Conservation (phyloP, 2,888 invertebrate species). For the Bruchidius siliquastri region DNA sequence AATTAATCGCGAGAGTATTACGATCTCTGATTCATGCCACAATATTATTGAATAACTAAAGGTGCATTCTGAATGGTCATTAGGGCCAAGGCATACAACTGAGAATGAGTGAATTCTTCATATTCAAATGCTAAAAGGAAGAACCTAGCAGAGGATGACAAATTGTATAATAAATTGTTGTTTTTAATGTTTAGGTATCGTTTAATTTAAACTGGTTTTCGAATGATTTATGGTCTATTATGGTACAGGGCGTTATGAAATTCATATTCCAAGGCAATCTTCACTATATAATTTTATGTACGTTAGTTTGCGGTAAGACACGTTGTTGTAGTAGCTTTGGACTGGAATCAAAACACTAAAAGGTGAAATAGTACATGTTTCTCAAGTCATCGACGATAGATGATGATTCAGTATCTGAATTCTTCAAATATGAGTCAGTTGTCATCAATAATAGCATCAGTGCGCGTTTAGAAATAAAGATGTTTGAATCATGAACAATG, state of each 20-base stretch:
- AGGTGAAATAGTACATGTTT: background rate
- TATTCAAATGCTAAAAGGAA: background rate
- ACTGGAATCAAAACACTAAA: background rate
- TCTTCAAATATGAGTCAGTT: no score
- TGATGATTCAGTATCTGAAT: no score
- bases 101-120: background rate
- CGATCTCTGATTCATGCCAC: background rate
- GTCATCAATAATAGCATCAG: no score
- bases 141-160: background rate
- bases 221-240: background rate
- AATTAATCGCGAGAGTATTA: background rate
- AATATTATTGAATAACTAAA: background rate
- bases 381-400: background rate
- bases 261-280: background rate
- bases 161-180: background rate
- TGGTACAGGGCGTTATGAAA: background rate
- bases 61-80: background rate
- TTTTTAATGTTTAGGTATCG: background rate
- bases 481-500: no score
- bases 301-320: background rate
- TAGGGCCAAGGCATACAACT: background rate
- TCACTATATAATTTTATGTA: background rate
- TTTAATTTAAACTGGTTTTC: background rate
- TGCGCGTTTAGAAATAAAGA: no score
- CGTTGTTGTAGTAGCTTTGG: background rate